phyloP scores from a whole-genome alignment of 2,888 invertebrate genomes.

The Tinea trinotella region DNA sequence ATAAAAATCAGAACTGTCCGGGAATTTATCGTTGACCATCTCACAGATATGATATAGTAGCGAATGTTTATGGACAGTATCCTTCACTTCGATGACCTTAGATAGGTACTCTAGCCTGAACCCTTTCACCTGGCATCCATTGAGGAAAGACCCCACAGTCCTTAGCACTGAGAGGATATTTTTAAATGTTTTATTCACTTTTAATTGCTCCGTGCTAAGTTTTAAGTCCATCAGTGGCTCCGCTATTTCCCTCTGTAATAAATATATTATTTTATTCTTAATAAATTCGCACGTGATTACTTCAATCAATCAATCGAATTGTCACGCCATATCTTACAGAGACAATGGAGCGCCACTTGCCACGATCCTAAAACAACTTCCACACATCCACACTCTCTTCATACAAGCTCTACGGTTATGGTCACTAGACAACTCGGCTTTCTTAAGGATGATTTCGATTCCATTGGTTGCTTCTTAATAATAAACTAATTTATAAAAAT shows the following conservation, averaged over 20 bases:
- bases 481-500: too few relatives aligned
- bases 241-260: slow-evolving; percentile 90
- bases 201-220: slow-evolving; percentile 93
- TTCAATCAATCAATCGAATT: too few relatives aligned
- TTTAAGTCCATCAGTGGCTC: slow-evolving; percentile 99
- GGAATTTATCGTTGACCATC: slow-evolving; percentile 97
- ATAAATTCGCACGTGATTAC: too few relatives aligned
- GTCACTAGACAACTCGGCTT: too few relatives aligned
- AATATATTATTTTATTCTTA: too few relatives aligned
- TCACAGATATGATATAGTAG: slow-evolving; percentile 96
- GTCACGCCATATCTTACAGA: too few relatives aligned
- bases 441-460: too few relatives aligned
- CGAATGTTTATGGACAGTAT: slow-evolving; percentile 99
- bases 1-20: slow-evolving; percentile 96
- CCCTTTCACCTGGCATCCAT: slow-evolving; percentile 93
- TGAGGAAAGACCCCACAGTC: slow-evolving; percentile 96
- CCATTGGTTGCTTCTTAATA: too few relatives aligned
- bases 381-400: too few relatives aligned
- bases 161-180: slow-evolving; percentile 94
- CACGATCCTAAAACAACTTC: too few relatives aligned
- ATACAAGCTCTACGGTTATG: too few relatives aligned
- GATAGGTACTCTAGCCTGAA: slow-evolving; percentile 98
- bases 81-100: slow-evolving; percentile 98
- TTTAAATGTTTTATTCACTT: slow-evolving; percentile 94
- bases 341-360: too few relatives aligned